Base-by-base conservation (phyloP, 2,888 invertebrate species). In the Pollenia labialis region DNA sequence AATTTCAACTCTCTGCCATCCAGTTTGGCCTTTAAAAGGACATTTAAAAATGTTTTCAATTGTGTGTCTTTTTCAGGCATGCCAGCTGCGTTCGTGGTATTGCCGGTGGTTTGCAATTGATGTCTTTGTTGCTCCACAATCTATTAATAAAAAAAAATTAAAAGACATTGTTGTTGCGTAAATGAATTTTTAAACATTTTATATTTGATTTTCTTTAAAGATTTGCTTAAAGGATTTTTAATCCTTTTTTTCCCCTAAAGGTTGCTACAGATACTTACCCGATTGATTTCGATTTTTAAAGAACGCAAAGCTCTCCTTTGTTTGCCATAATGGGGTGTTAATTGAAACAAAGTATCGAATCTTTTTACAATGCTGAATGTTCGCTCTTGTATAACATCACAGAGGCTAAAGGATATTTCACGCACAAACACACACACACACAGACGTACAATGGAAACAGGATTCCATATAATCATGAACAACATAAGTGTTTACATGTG, bases 221-320 rank as follows among this genome's bases (percentile, higher is more conserved):
- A 4, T 62, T 62, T 10, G 2, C 32, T 32, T 0, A 42, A 62
- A 62, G 11, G 9, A 10, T 18, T 50, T 23, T n/a, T 10, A 48
- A n/a, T 40, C 12, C 12, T 44, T 18, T 58, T 40, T 16, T 48
- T 48, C 12, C 62, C 62, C 12, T 40, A 52, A 71, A 23, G 2
- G 40, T 66, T 23, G 54, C 23, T n/a, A 18, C 32, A 18, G 32
- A 42, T 52, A 62, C 89, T 88, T 71, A 90, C 91, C 9, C 88
- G 87, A 42, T 85, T 88, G 11, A 89, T 85, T 87, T 90, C 90
- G 23, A 81, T 88, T 7, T 88, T 87, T 9, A 91, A 90, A 54
- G 89, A 91, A 88, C 94, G 94, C 1, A 94, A 83, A 0, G 91
- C 91, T 2, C 89, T 79, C 4, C 90, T 86, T 81, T 91, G 92